Evolutionary conservation across 2,113 vertebrate species (phyloP), one percentile per base, ranked within the genome.

Genomic region (Hucho hucho): DNA sequence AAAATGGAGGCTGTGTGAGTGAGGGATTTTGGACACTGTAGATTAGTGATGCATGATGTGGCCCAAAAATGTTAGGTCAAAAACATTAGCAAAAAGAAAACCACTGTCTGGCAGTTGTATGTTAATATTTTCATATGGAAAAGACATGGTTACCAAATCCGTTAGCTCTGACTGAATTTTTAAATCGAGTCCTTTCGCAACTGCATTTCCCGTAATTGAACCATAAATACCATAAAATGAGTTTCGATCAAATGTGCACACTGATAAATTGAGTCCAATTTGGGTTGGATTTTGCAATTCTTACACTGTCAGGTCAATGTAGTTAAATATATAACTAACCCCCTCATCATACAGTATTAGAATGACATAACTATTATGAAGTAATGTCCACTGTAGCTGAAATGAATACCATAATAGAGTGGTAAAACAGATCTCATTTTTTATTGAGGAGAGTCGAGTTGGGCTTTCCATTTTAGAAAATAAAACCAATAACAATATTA

Each of bases 401-500:
- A 65, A 13, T 65, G 18, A 6, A 16, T 66, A 6, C 66, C 32
- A 68, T 46, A 11, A n/a, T 56, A 22, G 22, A 43, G 22, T 78
- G 83, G 84, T 74, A 89, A 86, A 89, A 90, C 64, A 88, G 91
- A 90, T 89, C 84, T 70, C 91, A 83, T 84, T 91, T 91, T 92
- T 93, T 93, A 94, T 93, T 94, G 91, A 92, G 92, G 91, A 93
- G 90, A 93, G 87, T 93, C 90, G 89, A 93, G 87, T 93, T 90
- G 91, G 92, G 91, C 84, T 92, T 93, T 93, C 87, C 88, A 92
- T 93, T 91, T 94, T 94, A 94, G 91, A 94, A 94, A 94, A 94
- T 93, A 93, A 94, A 70, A 93, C 90, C 92, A 92, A 93, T 91
- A 91, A 93, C 93, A 93, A 93, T 94, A 93, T 93, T 94, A 94